Percentiles rank a stretch among this genome's conserved stretches.
Evolutionary conservation across 92 coral and sea anemone species (phyloP).

Genomic region (Hydrozoanthus gracilis): DNA sequence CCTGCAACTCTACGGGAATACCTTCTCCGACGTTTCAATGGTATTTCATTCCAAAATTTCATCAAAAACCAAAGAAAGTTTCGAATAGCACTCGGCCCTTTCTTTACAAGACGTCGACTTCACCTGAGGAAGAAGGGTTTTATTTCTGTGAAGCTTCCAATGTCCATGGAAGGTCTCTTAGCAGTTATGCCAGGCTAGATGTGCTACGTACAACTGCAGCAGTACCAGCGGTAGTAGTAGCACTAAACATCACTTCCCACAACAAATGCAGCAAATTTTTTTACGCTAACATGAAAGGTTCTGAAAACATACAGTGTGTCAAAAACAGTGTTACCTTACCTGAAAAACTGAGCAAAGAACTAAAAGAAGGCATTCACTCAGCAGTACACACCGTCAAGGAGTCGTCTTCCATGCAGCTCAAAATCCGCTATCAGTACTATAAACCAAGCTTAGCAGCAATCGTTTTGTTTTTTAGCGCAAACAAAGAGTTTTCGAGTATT

Average conservation of each 20-base stretch:
- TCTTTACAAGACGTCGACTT: not conserved
- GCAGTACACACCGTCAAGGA: not conserved
- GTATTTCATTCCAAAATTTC: slow-evolving; percentile 34
- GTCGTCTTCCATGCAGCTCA: not conserved
- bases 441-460: not conserved
- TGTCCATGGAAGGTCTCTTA: slow-evolving; percentile 23
- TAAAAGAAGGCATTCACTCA: not conserved
- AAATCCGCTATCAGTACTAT: not conserved
- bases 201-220: slow-evolving; percentile 37
- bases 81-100: slow-evolving; percentile 22
- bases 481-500: not conserved
- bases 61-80: not conserved
- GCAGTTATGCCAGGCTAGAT: slow-evolving; percentile 51
- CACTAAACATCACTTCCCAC: not conserved
- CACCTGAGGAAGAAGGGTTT: slow-evolving; percentile 39
- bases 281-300: not conserved
- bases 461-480: not conserved
- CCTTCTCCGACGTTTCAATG: slow-evolving; percentile 65
- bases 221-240: slow-evolving; percentile 26
- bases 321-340: not conserved
- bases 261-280: too few relatives aligned
- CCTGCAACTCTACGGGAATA: slow-evolving; percentile 66
- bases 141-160: slow-evolving; percentile 58
- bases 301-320: not conserved
- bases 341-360: not conserved